A percentile compares a stretch with the other conserved stretches of the same genome.
Conservation (phyloP, 2,888 invertebrate genomes). For the Oscheius sp. region DNA sequence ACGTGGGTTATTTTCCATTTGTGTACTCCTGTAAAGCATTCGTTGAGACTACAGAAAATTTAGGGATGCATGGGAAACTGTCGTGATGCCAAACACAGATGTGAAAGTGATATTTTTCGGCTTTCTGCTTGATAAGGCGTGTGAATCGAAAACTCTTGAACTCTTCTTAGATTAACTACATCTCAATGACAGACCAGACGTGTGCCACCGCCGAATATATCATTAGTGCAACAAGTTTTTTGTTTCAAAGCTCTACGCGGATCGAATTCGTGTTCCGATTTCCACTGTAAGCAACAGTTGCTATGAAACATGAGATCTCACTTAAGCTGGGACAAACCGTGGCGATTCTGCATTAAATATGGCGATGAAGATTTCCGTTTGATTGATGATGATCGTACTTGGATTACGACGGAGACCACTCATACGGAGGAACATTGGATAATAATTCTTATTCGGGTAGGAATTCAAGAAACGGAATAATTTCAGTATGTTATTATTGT, state of each 20-base stretch:
- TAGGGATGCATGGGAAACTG: slow-evolving; percentile 58
- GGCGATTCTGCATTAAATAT: slow-evolving; percentile 61
- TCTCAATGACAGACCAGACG: slow-evolving; percentile 53
- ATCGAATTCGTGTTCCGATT: slow-evolving; percentile 60
- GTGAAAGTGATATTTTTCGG: slow-evolving; percentile 64
- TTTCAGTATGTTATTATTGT: slow-evolving; percentile 74
- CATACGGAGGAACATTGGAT: slow-evolving; percentile 48
- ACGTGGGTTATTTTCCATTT: slow-evolving; percentile 41
- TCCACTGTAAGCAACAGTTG: slow-evolving; percentile 46
- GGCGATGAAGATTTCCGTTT: slow-evolving; percentile 36
- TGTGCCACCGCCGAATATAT: slow-evolving; percentile 57
- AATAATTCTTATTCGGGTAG: slow-evolving; percentile 81
- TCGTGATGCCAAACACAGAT: slow-evolving; percentile 56
- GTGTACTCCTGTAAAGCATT: not conserved
- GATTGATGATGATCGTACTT: slow-evolving; percentile 61
- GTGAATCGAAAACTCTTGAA: no score
- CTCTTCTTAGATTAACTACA: slow-evolving; percentile 60
- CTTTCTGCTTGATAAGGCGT: slow-evolving; percentile 62
- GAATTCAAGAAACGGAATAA: not conserved
- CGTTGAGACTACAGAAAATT: no score
- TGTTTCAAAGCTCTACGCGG: slow-evolving; percentile 22
- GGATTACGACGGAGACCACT: slow-evolving; percentile 50
- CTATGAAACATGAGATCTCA: slow-evolving; percentile 5
- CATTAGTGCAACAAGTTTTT: slow-evolving; percentile 39
- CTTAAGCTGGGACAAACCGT: slow-evolving; percentile 45